phyloP scores from a whole-genome alignment of 2,888 invertebrate species.

The Argyresthia goedartella region DNA sequence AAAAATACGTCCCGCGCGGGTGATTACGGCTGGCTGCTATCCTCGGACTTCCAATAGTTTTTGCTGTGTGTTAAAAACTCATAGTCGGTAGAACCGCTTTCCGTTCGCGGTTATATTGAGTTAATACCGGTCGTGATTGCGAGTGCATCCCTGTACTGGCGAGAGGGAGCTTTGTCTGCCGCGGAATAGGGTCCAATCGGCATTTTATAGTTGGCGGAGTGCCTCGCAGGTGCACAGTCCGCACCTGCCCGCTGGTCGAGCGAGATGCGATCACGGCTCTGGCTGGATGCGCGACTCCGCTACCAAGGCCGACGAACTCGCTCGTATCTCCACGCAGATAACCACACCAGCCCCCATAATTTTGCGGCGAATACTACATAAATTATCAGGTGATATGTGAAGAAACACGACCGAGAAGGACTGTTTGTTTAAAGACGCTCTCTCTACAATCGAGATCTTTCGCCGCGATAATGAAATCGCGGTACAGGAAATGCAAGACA shows the following conservation, averaged over 20 bases:
- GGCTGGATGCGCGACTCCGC: not conserved
- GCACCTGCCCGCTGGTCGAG: conserved; percentile 60
- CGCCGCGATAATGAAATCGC: conserved; percentile 31
- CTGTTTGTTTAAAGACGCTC: conserved; percentile 20
- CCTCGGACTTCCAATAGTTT: conserved; percentile 63
- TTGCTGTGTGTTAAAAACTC: conserved; percentile 64
- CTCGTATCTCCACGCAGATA: conserved; percentile 42
- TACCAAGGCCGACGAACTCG: conserved; percentile 55
- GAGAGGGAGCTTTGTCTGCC: conserved; percentile 49
- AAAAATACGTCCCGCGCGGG: conserved; percentile 52
- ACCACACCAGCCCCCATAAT: conserved; percentile 39
- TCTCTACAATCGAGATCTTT: conserved; percentile 29
- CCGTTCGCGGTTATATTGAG: conserved; percentile 57
- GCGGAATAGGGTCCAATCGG: conserved; percentile 55
- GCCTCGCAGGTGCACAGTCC: conserved; percentile 53
- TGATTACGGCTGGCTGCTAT: conserved; percentile 53
- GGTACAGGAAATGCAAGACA: conserved; percentile 19
- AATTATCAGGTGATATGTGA: conserved; percentile 53
- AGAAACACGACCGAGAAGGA: conserved; percentile 32
- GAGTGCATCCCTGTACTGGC: conserved; percentile 29
- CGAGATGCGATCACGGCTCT: conserved; percentile 46
- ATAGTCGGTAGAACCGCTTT: conserved; percentile 62
- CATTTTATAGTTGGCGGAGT: conserved; percentile 69
- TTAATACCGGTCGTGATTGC: conserved; percentile 67
- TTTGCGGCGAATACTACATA: conserved; percentile 48